Evolutionary conservation across 1,140 invertebrate genomes (phyloP).

Genomic region (Stenopsyche tienmushanensis): DNA sequence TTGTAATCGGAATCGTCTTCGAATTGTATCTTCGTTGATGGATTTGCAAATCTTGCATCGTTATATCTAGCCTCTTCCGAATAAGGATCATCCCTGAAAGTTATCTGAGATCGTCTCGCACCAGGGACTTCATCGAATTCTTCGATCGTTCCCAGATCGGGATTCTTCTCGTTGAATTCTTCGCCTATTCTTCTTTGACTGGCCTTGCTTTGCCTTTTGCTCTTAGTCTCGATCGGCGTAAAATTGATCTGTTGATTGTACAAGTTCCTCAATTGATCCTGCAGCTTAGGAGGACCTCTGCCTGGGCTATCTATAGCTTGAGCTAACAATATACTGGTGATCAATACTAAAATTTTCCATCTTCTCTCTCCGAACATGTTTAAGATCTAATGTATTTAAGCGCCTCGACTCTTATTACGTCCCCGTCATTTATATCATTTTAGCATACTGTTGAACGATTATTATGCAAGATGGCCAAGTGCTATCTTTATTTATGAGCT

Average conservation of each 20-base stretch:
- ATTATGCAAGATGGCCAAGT: too few species aligned
- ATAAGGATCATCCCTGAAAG: conserved; percentile 31
- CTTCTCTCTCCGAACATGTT: conserved; percentile 51
- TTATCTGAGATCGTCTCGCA: conserved; percentile 32
- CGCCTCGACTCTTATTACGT: too few species aligned
- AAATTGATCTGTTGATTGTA: not conserved
- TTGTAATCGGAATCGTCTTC: conserved; percentile 30
- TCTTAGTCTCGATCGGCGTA: not conserved
- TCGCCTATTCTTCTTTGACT: not conserved
- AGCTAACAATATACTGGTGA: conserved; percentile 46
- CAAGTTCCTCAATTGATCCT: conserved; percentile 2
- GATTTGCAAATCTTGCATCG: conserved; percentile 17
- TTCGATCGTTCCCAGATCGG: not conserved
- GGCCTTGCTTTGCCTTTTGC: not conserved
- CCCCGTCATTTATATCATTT: conserved; percentile 2
- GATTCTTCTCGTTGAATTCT: not conserved
- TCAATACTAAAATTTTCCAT: conserved; percentile 53
- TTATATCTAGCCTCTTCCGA: conserved; percentile 20
- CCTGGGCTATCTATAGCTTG: conserved; percentile 43
- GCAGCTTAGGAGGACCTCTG: conserved; percentile 28
- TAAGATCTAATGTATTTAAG: too few species aligned
- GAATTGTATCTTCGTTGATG: conserved; percentile 21
- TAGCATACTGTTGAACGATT: not conserved
- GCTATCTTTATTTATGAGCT: not conserved
- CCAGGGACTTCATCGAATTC: conserved; percentile 23